phyloP scores from a whole-genome alignment of 2,113 vertebrate genomes.

The Thymallus thymallus region DNA sequence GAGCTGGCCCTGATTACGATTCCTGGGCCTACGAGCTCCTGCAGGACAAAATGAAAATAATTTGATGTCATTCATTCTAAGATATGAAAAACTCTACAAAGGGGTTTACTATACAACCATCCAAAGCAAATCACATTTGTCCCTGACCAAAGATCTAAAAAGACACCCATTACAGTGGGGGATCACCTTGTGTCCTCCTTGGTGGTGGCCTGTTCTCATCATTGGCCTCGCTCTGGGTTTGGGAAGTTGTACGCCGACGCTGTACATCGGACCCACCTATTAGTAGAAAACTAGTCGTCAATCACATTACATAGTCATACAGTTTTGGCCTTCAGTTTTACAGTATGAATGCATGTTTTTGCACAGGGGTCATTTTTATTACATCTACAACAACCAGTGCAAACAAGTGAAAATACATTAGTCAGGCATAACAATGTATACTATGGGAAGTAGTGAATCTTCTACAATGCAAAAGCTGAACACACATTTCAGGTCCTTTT shows the following conservation, averaged over 20 bases:
- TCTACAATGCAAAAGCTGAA: no score
- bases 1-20: constrained; percentile 85
- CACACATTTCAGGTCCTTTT: no score
- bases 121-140: background rate
- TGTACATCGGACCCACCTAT: constrained; percentile 66
- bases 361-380: background rate
- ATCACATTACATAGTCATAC: background rate
- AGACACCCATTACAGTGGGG: no score
- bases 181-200: constrained; percentile 84
- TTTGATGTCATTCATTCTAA: background rate
- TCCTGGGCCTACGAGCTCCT: constrained; percentile 85
- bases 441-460: no score
- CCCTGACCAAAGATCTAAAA: background rate
- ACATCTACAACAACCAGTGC: no score
- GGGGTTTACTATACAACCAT: background rate
- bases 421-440: no score
- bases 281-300: constrained; percentile 21
- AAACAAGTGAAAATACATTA: no score
- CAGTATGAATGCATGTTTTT: background rate
- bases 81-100: background rate
- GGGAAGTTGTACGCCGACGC: constrained; percentile 52
- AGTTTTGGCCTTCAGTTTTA: constrained; percentile 19
- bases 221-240: constrained; percentile 76
- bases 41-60: constrained; percentile 19
- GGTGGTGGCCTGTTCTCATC: constrained; percentile 84